A percentile compares a stretch with the other conserved stretches of the same genome.
Conservation (phyloP, 2,797 vertebrate species). For the Hydrocynus forskahlii region DNA sequence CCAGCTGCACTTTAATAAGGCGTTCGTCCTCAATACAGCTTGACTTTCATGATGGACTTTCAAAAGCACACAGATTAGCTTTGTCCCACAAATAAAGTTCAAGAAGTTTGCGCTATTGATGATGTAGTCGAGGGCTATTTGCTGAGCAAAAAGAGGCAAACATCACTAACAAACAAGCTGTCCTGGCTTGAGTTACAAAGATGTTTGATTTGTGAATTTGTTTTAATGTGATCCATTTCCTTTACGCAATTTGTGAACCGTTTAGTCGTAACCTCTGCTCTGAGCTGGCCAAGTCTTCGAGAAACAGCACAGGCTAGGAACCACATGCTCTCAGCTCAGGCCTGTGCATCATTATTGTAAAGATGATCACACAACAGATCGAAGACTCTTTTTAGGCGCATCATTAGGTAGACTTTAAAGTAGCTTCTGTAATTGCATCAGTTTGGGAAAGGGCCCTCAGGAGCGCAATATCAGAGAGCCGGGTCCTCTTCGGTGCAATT, state of each 20-base stretch:
- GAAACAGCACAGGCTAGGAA: neutral
- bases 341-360: slow-evolving; percentile 53
- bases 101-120: neutral
- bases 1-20: slow-evolving; percentile 35
- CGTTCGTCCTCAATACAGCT: slow-evolving; percentile 18
- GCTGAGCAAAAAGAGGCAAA: too few relatives aligned
- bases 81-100: neutral
- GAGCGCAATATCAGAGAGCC: slow-evolving; percentile 51
- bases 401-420: slow-evolving; percentile 52
- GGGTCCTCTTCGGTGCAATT: slow-evolving; percentile 30
- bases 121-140: neutral
- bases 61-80: neutral
- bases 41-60: slow-evolving; percentile 25
- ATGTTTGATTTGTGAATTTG: too few relatives aligned
- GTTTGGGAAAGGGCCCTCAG: slow-evolving; percentile 47
- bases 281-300: slow-evolving; percentile 5
- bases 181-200: too few relatives aligned
- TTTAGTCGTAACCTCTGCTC: neutral
- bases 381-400: slow-evolving; percentile 28
- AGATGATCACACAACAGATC: slow-evolving; percentile 37
- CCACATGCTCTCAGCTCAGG: slow-evolving; percentile 1
- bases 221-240: neutral
- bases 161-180: too few relatives aligned
- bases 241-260: neutral
- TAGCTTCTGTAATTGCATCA: slow-evolving; percentile 49